phyloP scores from a whole-genome alignment of 2,113 vertebrate species.

The Beaufortia kweichowensis region DNA sequence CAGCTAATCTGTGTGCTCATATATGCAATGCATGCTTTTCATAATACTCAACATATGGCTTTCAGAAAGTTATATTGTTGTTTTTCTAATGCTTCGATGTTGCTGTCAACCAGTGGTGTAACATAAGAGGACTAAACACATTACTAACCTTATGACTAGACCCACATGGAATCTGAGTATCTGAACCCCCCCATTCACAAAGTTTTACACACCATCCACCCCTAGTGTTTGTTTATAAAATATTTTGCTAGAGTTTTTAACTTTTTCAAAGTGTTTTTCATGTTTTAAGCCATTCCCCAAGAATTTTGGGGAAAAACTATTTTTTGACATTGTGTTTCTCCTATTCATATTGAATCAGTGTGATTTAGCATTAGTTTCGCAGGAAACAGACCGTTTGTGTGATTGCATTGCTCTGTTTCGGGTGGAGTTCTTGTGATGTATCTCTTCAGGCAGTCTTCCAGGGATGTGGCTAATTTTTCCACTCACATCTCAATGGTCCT shows the following conservation, averaged over 20 bases:
- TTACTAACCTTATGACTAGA: neutral
- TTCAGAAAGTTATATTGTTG: neutral
- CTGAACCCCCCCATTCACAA: neutral
- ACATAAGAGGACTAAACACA: neutral
- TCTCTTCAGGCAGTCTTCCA: slow-evolving; percentile 18
- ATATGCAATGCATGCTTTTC: slow-evolving; percentile 13
- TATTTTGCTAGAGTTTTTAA: too few species aligned
- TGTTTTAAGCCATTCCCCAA: too few species aligned
- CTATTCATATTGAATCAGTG: slow-evolving; percentile 2
- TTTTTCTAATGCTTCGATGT: neutral
- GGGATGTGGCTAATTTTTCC: slow-evolving; percentile 21
- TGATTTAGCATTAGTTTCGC: slow-evolving; percentile 18
- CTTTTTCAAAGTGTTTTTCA: too few species aligned
- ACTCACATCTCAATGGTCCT: slow-evolving; percentile 42
- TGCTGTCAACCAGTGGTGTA: neutral
- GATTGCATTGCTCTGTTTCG: neutral
- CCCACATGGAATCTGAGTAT: neutral
- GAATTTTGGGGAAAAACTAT: neutral
- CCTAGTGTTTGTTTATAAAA: neutral
- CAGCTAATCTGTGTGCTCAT: neutral
- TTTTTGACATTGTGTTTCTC: slow-evolving; percentile 16
- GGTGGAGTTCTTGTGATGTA: slow-evolving; percentile 19
- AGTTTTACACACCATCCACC: neutral
- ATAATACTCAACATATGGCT: slow-evolving; percentile 13
- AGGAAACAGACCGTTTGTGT: slow-evolving; percentile 17